Evolutionary conservation across 2,113 vertebrate species (phyloP), one percentile per base, ranked within the genome.

Genomic region (Casuarius casuarius): DNA sequence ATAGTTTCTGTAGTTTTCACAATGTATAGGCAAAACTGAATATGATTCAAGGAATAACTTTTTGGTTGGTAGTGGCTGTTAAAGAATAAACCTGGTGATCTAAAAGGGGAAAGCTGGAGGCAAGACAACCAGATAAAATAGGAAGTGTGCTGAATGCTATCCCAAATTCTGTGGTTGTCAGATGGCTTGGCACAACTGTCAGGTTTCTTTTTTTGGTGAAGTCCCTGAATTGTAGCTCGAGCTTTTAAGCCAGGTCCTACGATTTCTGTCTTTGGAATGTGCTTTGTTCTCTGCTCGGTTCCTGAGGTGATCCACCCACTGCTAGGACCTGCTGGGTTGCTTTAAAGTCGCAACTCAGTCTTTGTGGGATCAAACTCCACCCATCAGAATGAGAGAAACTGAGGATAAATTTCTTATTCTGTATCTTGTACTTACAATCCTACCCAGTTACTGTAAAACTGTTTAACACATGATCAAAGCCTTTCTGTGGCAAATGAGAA

Each of bases 231-330:
- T 90, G 61, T 40, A 90, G 25, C 78, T 90, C 12, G 15, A 59
- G 76, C 49, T 82, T 94, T 61, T 66, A 79, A 92, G 94, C 92
- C 87, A 96, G 59, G 31, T 92, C 84, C 74, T 89, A 19, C 58
- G 81, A 2, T 84, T 96, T 84, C 56, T 94, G n/a, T 65, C 70
- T 81, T 87, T 87, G 92, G 77, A 94, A 95, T 94, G 91, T 87
- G 49, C 80, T 96, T 96, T 97, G 90, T 92, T 96, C 90, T 91
- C 84, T 72, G 52, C 7, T 84, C 6, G 1, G 77, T 78, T 96
- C 74, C 75, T 61, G 90, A 92, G 65, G 72, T 96, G 72, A 86
- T 90, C 51, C 90, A 84, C 75, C 80, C 94, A 84, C 83, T 56
- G 33, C 86, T 87, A 92, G 88, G 73, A 78, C 5, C 10, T 52